A percentile compares a stretch with the other conserved stretches of the same genome.
These are phyloP conservation scores for Amphipoea lucens DNA, from an alignment of 2,888 invertebrate genomes.

Conservation along the genomic window DNA sequence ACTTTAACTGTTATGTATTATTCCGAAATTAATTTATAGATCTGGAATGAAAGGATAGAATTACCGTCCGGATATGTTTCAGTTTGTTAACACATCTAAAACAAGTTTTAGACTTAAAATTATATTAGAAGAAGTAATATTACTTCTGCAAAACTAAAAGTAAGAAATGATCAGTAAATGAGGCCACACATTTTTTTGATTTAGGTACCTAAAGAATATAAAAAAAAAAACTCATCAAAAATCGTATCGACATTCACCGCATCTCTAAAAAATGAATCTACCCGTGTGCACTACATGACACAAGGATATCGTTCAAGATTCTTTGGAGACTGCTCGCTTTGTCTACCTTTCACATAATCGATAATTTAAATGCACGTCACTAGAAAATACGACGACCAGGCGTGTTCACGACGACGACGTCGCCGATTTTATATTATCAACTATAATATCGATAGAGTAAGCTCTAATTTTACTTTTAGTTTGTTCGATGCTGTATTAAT, in stretches of 20 bases:
- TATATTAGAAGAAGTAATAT: neutral
- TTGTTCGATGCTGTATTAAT: conserved; percentile 54
- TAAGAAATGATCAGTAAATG: too few species aligned
- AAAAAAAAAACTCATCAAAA: neutral
- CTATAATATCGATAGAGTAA: conserved; percentile 56
- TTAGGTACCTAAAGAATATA: neutral
- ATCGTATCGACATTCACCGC: conserved; percentile 52
- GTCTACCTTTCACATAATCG: conserved; percentile 76
- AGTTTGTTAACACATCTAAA: neutral
- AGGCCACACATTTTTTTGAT: neutral
- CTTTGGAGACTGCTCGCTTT: conserved; percentile 73
- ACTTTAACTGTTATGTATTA: neutral
- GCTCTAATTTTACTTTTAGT: conserved; percentile 61
- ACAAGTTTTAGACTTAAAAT: too few species aligned
- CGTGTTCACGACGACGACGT: conserved; percentile 61
- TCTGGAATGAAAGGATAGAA: neutral
- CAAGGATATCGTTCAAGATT: conserved; percentile 72
- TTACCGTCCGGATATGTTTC: neutral
- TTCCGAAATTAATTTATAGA: neutral
- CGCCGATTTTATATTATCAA: conserved; percentile 62
- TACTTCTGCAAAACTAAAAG: neutral
- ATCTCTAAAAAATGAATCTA: conserved; percentile 69
- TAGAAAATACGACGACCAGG: conserved; percentile 63
- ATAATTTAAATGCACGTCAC: conserved; percentile 79
- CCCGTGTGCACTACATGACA: conserved; percentile 71